Evolutionary conservation across 2,888 invertebrate species (phyloP).

Genomic region (Drosophila yooni): DNA sequence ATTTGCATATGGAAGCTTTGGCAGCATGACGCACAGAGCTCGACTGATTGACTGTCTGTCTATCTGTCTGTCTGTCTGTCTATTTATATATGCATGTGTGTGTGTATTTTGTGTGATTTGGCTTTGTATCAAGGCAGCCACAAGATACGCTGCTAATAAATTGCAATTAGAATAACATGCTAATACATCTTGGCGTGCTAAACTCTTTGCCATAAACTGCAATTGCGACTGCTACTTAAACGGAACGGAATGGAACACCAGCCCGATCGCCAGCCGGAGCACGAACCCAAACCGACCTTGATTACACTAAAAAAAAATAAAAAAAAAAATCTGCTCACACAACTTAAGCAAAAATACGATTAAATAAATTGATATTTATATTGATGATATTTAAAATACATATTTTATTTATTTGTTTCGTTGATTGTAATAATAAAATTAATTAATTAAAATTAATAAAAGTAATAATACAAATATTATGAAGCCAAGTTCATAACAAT

Average conservation of each 20-base stretch:
- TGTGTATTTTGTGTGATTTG: background rate
- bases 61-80: conserved; percentile 40
- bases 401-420: background rate
- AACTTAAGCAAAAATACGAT: too few relatives aligned
- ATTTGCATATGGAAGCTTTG: conserved; percentile 73
- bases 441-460: too few relatives aligned
- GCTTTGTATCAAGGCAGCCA: conserved; percentile 23
- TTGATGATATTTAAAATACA: background rate
- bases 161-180: conserved; percentile 79
- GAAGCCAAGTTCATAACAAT: background rate
- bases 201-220: conserved; percentile 70
- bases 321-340: background rate
- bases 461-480: too few relatives aligned
- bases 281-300: conserved; percentile 57
- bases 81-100: background rate
- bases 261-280: background rate
- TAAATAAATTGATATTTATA: too few relatives aligned
- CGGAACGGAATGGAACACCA: conserved; percentile 21
- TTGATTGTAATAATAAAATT: background rate
- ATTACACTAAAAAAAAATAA: conserved; percentile 13
- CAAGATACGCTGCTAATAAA: conserved; percentile 62
- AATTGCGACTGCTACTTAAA: conserved; percentile 40
- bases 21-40: conserved; percentile 58
- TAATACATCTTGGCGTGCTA: conserved; percentile 69
- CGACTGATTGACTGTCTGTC: conserved; percentile 56